These are phyloP conservation scores for Hymenochirus boettgeri DNA, from an alignment of 2,113 vertebrate genomes.

Conservation along the genomic window DNA sequence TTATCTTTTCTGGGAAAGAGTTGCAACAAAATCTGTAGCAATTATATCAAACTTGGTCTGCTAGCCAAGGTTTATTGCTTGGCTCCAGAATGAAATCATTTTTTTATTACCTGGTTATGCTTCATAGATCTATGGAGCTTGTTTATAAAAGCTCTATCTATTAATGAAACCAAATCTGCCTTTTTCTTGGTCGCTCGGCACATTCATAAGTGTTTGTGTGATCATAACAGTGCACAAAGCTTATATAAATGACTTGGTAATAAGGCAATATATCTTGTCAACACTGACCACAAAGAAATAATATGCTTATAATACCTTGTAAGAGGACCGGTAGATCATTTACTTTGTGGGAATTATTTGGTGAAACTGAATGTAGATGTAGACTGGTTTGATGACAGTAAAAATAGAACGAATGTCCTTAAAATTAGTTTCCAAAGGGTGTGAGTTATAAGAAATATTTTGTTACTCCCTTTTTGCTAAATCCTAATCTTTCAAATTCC, in stretches of 20 bases:
- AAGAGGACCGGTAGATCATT: slow-evolving; percentile 33
- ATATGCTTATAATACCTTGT: slow-evolving; percentile 38
- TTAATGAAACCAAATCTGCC: slow-evolving; percentile 40
- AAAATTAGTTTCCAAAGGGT: background rate
- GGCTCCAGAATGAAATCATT: slow-evolving; percentile 33
- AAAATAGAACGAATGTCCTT: background rate
- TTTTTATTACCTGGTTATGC: slow-evolving; percentile 42
- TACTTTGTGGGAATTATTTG: slow-evolving; percentile 34
- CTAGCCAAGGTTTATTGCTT: slow-evolving; percentile 40
- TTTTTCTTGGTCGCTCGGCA: slow-evolving; percentile 29
- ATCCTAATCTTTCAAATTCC: slow-evolving; percentile 12
- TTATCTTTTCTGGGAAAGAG: slow-evolving; percentile 28
- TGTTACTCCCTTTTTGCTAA: slow-evolving; percentile 20
- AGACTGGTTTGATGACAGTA: slow-evolving; percentile 19
- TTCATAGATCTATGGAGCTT: slow-evolving; percentile 41
- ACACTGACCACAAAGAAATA: slow-evolving; percentile 36
- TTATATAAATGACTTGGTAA: slow-evolving; percentile 38
- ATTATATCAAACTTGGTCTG: slow-evolving; percentile 31
- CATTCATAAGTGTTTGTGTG: slow-evolving; percentile 42
- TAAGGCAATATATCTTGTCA: slow-evolving; percentile 40
- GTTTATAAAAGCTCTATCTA: slow-evolving; percentile 39
- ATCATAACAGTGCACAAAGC: slow-evolving; percentile 36
- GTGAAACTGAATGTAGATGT: slow-evolving; percentile 35
- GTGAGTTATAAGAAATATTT: slow-evolving; percentile 31
- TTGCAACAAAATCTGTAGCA: slow-evolving; percentile 36